Conservation (phyloP, 2,888 invertebrate genomes). For the Orthosia gracilis region DNA sequence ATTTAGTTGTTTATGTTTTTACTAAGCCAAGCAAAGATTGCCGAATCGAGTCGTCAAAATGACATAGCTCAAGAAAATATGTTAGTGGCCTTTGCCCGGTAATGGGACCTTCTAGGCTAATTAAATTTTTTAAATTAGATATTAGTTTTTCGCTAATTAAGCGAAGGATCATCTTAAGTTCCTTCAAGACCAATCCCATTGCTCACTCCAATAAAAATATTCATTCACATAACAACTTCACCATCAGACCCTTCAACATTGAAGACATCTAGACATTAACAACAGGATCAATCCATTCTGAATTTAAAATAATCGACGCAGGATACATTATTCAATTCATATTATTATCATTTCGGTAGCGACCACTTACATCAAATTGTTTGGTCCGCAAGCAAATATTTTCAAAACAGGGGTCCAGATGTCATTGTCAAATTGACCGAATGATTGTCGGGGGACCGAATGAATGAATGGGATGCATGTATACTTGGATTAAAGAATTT, state of each 20-base stretch:
- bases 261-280: conserved; percentile 2
- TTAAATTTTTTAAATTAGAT: too few relatives aligned
- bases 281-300: conserved; percentile 27
- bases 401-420: conserved; percentile 85
- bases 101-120: too few relatives aligned
- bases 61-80: too few relatives aligned
- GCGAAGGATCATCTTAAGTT: too few relatives aligned
- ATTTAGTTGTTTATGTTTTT: too few relatives aligned
- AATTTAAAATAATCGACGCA: conserved; percentile 64
- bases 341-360: conserved; percentile 78
- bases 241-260: conserved; percentile 1
- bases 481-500: conserved; percentile 68
- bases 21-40: too few relatives aligned
- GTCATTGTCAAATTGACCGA: conserved; percentile 89
- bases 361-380: conserved; percentile 86
- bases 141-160: too few relatives aligned
- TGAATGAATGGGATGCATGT: conserved; percentile 70
- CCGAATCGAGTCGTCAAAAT: too few relatives aligned
- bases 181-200: too few relatives aligned
- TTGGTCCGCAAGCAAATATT: conserved; percentile 86
- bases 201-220: too few relatives aligned
- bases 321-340: conserved; percentile 88
- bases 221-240: neutral
- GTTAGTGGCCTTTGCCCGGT: too few relatives aligned
- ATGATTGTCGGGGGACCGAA: conserved; percentile 82